Conservation (phyloP, 2,797 vertebrate genomes). For the Perodicticus potto region DNA sequence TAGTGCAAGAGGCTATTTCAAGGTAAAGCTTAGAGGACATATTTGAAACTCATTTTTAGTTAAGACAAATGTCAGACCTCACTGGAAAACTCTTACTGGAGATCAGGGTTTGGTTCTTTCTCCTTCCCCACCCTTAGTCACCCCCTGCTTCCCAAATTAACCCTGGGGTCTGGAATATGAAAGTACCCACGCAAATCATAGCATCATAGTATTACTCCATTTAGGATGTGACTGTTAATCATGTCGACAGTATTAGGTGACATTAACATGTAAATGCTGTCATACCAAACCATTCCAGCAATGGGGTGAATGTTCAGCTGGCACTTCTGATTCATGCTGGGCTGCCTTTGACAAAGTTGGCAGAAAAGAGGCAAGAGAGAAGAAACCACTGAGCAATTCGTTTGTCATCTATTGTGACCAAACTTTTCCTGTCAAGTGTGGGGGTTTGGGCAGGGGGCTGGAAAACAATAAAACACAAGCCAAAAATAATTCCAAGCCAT, state of each 20-base stretch:
- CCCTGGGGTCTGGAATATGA: background rate
- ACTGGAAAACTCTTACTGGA: background rate
- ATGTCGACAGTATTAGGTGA: background rate
- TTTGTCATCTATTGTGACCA: background rate
- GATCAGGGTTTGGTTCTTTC: background rate
- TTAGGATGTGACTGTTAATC: background rate
- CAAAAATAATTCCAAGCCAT: accelerated
- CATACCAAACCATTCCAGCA: constrained; percentile 6
- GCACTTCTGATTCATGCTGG: background rate
- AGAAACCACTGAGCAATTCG: background rate
- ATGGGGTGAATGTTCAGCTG: background rate
- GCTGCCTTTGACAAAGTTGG: background rate
- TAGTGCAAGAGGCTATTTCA: background rate
- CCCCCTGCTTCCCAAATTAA: no score
- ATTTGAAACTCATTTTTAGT: background rate
- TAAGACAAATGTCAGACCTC: background rate
- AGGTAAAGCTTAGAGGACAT: background rate
- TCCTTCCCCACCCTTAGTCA: no score
- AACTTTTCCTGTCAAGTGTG: background rate
- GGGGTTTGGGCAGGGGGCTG: background rate
- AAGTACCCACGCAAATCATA: background rate
- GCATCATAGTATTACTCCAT: background rate
- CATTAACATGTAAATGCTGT: constrained; percentile 64
- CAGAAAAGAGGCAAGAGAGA: background rate
- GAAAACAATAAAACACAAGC: background rate